Evolutionary conservation across 2,113 vertebrate species (phyloP).

Genomic region (Scatophagus argus): DNA sequence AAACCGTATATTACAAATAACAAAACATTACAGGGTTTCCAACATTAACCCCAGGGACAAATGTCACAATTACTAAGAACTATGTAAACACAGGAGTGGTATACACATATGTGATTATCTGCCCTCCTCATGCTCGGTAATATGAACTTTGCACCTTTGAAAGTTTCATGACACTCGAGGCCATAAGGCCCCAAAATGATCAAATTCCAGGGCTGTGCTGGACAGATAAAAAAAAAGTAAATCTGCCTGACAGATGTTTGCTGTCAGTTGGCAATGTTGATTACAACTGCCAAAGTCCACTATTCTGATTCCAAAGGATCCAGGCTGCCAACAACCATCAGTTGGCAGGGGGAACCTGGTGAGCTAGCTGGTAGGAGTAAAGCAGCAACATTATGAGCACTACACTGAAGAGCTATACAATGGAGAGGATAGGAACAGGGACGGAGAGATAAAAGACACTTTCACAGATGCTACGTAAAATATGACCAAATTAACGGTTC

Average conservation of each 20-base stretch:
- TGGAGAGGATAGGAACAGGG: not conserved
- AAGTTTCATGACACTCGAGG: conserved; percentile 6
- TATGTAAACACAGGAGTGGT: not conserved
- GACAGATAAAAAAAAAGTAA: conserved; percentile 13
- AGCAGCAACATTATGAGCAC: conserved; percentile 13
- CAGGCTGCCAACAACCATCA: not conserved
- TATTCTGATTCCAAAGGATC: not conserved
- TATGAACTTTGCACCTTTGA: conserved; percentile 2
- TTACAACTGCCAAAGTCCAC: not conserved
- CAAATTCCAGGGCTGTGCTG: conserved; percentile 17
- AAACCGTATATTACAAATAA: not conserved
- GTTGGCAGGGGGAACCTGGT: not conserved
- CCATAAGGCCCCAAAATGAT: conserved; percentile 6
- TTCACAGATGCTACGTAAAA: not conserved
- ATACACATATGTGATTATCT: not conserved
- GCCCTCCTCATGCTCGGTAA: not conserved
- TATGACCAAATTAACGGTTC: not conserved
- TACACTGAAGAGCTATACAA: not conserved
- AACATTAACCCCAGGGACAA: not conserved
- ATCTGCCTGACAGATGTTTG: conserved; percentile 35
- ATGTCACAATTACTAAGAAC: conserved; percentile 6
- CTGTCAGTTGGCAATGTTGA: not conserved
- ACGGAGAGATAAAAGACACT: not conserved
- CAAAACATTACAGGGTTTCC: not conserved
- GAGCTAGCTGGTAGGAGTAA: not conserved